Evolutionary conservation across 2,888 invertebrate species (phyloP).

Genomic region (Caenorhabditis panamensis): DNA sequence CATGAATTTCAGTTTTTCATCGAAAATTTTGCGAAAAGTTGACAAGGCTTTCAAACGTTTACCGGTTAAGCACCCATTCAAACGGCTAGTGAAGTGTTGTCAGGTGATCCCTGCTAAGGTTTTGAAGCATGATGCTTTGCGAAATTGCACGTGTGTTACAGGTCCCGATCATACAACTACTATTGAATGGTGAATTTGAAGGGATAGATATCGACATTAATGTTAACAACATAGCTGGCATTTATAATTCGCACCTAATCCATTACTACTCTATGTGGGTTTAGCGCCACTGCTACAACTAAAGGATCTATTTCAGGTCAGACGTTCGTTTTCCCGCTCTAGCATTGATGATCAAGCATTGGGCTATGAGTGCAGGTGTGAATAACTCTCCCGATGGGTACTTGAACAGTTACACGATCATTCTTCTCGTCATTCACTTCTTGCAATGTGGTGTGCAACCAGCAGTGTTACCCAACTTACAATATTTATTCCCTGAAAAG

Average conservation of each 20-base stretch:
- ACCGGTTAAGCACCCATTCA: background rate
- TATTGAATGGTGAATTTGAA: slow-evolving; percentile 61
- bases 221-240: slow-evolving; percentile 79
- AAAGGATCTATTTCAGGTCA: slow-evolving; percentile 62
- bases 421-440: slow-evolving; percentile 79
- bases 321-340: slow-evolving; percentile 79
- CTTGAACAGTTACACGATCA: slow-evolving; percentile 77
- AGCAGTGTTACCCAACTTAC: slow-evolving; percentile 79
- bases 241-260: slow-evolving; percentile 80
- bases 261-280: slow-evolving; percentile 79
- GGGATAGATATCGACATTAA: slow-evolving; percentile 80
- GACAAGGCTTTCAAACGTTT: slow-evolving; percentile 6
- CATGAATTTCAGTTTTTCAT: slow-evolving; percentile 9
- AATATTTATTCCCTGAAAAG: slow-evolving; percentile 70
- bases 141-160: too few species aligned
- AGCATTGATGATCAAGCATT: slow-evolving; percentile 79
- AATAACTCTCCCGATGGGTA: slow-evolving; percentile 67
- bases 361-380: slow-evolving; percentile 77
- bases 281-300: background rate
- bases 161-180: slow-evolving; percentile 77
- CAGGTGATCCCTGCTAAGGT: slow-evolving; percentile 56
- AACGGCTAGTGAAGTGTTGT: slow-evolving; percentile 8
- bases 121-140: too few species aligned
- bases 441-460: slow-evolving; percentile 77
- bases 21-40: slow-evolving; percentile 21